Evolutionary conservation across 1,140 invertebrate species (phyloP).

Genomic region (Cardiocondyla obscurior): DNA sequence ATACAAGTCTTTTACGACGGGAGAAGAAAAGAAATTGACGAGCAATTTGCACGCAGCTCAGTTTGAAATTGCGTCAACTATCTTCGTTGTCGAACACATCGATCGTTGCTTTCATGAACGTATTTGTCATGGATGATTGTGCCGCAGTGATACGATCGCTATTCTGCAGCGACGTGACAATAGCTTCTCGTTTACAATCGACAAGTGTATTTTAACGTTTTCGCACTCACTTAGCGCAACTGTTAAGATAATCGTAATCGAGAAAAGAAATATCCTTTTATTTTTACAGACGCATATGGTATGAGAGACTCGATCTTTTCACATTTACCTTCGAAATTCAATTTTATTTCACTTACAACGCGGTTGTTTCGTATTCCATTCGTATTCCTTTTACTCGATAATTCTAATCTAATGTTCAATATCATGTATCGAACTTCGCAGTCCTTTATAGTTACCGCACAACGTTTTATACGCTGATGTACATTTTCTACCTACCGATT

Average conservation of each 20-base stretch:
- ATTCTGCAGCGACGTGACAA: conserved; percentile 14
- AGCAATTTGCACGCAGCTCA: not conserved
- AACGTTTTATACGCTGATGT: not conserved
- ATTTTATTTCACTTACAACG: conserved; percentile 41
- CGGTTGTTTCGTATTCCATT: not conserved
- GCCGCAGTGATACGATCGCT: conserved; percentile 11
- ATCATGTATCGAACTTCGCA: not conserved
- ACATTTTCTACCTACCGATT: not conserved
- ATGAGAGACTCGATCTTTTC: conserved; percentile 10
- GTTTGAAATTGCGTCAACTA: not conserved
- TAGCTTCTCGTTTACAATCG: conserved; percentile 31
- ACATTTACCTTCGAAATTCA: conserved; percentile 14
- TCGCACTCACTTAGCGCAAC: conserved; percentile 1
- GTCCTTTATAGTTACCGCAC: not conserved
- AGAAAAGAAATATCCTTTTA: conserved; percentile 19
- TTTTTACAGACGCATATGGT: not conserved
- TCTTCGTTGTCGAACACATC: conserved; percentile 26
- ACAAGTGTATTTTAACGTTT: conserved; percentile 17
- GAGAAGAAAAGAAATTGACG: not conserved
- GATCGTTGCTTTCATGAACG: not conserved
- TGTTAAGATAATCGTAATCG: conserved; percentile 25
- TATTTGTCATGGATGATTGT: conserved; percentile 17
- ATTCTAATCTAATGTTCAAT: conserved; percentile 23
- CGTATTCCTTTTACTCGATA: conserved; percentile 27
- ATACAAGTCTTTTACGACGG: not conserved